Evolutionary conservation across 2,113 vertebrate genomes (phyloP).

Genomic region (Romanogobio albipinnatus): DNA sequence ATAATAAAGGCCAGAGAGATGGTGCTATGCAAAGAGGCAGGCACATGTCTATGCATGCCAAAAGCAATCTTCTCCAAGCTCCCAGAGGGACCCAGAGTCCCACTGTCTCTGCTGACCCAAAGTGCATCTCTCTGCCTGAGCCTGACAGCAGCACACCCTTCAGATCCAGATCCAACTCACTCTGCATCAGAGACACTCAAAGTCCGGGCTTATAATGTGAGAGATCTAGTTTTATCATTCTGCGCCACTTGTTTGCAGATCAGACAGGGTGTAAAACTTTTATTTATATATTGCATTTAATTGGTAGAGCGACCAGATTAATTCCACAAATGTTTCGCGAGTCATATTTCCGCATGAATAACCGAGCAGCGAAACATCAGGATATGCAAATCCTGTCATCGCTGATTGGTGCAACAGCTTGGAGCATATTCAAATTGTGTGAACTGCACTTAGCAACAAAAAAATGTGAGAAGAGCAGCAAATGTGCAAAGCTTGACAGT

Average conservation of each 20-base stretch:
- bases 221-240: slow-evolving; percentile 7
- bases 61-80: slow-evolving; percentile 19
- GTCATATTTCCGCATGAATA: neutral
- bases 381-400: neutral
- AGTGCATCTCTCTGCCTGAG: slow-evolving; percentile 17
- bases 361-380: neutral
- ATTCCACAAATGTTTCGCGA: neutral
- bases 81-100: slow-evolving; percentile 4
- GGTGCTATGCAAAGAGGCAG: slow-evolving; percentile 10
- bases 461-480: neutral
- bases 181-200: neutral
- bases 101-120: slow-evolving; percentile 12
- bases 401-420: slow-evolving; percentile 11
- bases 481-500: slow-evolving; percentile 15
- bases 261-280: neutral
- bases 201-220: neutral
- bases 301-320: neutral
- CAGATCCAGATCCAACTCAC: neutral
- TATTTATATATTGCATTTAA: slow-evolving; percentile 8
- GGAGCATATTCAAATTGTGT: slow-evolving; percentile 26
- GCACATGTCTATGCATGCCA: slow-evolving; percentile 29
- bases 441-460: slow-evolving; percentile 10
- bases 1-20: slow-evolving; percentile 17
- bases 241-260: neutral
- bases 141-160: neutral